phyloP scores from a whole-genome alignment of 2,888 invertebrate species.

The Formica aserva region DNA sequence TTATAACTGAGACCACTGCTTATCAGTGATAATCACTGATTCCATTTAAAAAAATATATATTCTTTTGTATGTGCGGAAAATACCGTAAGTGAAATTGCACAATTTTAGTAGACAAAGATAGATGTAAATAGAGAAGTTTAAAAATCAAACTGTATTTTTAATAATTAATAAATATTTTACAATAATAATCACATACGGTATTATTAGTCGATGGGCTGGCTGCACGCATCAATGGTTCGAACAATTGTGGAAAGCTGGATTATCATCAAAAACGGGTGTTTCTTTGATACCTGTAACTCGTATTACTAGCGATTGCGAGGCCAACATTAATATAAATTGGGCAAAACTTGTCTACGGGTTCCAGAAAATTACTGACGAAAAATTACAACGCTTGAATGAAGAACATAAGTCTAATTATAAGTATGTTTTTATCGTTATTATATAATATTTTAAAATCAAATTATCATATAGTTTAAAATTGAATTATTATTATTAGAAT shows the following conservation, averaged over 20 bases:
- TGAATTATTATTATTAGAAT: background rate
- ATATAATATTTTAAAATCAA: background rate
- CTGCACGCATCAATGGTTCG: slow-evolving; percentile 82
- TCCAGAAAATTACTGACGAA: slow-evolving; percentile 78
- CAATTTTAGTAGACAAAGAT: background rate
- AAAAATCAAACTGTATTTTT: background rate
- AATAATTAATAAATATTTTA: background rate
- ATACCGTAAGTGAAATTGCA: background rate
- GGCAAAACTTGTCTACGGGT: slow-evolving; percentile 86
- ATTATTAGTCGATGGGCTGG: slow-evolving; percentile 78
- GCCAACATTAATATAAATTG: slow-evolving; percentile 83
- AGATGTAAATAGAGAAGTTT: background rate
- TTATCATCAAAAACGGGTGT: slow-evolving; percentile 85
- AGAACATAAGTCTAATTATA: slow-evolving; percentile 84
- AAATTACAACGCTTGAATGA: slow-evolving; percentile 82
- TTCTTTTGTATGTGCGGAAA: background rate
- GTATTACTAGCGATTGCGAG: slow-evolving; percentile 82
- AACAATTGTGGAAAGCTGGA: slow-evolving; percentile 87
- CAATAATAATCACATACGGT: background rate
- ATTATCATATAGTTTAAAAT: background rate
- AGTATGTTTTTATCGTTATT: slow-evolving; percentile 73
- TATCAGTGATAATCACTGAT: background rate
- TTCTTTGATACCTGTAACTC: slow-evolving; percentile 85
- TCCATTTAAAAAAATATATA: slow-evolving; percentile 66
- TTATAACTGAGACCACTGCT: background rate